These are phyloP conservation scores for Chloropsis cyanopogon DNA, from an alignment of 2,113 vertebrate species.

Conservation along the genomic window DNA sequence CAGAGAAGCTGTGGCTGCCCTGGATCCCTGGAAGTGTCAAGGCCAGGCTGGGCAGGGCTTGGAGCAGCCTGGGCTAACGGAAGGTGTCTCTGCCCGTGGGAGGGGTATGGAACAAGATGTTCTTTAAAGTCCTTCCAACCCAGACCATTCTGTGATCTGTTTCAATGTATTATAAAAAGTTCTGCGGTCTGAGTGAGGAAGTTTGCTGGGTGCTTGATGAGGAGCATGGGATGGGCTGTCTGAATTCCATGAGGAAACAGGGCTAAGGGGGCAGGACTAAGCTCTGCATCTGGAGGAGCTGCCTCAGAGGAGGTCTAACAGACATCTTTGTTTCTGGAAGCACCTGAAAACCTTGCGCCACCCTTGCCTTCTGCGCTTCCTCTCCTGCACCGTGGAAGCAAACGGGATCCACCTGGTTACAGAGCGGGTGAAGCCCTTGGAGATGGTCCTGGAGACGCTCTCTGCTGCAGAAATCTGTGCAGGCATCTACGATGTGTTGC, in stretches of 20 bases:
- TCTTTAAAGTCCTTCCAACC: not conserved
- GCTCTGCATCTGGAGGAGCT: not conserved
- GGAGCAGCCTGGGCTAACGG: not conserved
- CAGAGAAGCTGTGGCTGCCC: not conserved
- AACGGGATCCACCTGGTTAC: slow-evolving; percentile 92
- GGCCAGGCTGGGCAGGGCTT: not conserved
- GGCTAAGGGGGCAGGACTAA: not conserved
- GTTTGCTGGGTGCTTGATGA: not conserved
- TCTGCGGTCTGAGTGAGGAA: not conserved
- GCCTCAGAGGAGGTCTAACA: not conserved
- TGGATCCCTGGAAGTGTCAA: not conserved
- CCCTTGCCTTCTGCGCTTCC: slow-evolving; percentile 91
- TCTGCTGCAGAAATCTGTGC: slow-evolving; percentile 90
- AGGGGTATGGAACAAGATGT: not conserved
- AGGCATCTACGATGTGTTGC: slow-evolving; percentile 91
- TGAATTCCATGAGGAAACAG: not conserved
- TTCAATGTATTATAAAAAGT: not conserved
- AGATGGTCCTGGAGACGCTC: slow-evolving; percentile 78
- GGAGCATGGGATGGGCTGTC: not conserved
- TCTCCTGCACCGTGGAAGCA: slow-evolving; percentile 90
- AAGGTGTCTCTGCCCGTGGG: not conserved
- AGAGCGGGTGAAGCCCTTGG: slow-evolving; percentile 88
- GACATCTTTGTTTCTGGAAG: slow-evolving; percentile 67
- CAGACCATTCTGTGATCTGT: not conserved
- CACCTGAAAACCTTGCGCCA: slow-evolving; percentile 96